phyloP scores from a whole-genome alignment of 2,888 invertebrate species.

The Ornithoptera alexandrae region DNA sequence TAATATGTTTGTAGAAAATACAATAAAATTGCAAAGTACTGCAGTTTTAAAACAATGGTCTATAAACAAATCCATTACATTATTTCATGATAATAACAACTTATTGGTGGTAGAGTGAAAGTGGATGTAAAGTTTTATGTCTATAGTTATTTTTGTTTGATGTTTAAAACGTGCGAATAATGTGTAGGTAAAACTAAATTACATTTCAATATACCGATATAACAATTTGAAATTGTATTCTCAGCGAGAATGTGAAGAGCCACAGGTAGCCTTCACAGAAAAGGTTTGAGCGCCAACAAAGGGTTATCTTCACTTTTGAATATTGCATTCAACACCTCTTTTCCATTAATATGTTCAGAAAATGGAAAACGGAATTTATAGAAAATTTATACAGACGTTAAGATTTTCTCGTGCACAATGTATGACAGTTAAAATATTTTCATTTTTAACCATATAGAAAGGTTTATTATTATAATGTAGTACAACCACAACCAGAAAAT shows the following conservation, averaged over 20 bases:
- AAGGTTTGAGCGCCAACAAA: conserved; percentile 16
- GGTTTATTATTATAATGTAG: no score
- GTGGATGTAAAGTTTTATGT: conserved; percentile 11
- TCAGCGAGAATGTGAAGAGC: conserved; percentile 31
- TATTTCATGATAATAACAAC: no score
- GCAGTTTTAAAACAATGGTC: no score
- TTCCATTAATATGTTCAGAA: conserved; percentile 3
- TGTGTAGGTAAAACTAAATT: conserved; percentile 35
- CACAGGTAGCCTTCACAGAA: conserved; percentile 31
- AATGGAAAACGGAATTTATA: background rate
- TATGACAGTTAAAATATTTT: no score
- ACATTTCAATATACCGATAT: conserved; percentile 31
- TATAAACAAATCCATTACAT: no score
- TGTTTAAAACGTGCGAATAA: conserved; percentile 33
- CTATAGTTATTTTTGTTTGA: conserved; percentile 28
- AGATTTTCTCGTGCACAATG: no score
- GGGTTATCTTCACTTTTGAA: conserved; percentile 16
- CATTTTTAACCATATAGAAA: no score
- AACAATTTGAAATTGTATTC: conserved; percentile 26
- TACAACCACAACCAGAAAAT: no score
- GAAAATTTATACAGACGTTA: background rate
- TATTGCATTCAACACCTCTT: conserved; percentile 12
- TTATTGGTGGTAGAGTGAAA: conserved; percentile 7
- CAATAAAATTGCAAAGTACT: no score
- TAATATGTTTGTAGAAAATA: no score